Evolutionary conservation across 1,140 invertebrate genomes (phyloP).

Genomic region (Diachasma alloeum): DNA sequence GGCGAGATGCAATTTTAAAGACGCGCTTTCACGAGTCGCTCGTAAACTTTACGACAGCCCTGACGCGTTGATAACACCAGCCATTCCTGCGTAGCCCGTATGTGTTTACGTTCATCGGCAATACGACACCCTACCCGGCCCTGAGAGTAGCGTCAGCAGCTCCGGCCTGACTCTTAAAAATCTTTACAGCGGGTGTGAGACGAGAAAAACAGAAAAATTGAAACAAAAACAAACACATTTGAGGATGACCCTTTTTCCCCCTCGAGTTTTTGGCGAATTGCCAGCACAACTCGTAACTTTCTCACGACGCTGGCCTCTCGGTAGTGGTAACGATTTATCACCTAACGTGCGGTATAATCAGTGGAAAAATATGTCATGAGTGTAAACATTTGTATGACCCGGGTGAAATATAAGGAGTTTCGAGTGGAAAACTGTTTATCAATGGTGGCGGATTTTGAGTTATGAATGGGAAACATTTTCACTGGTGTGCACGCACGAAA

Average conservation of each 20-base stretch:
- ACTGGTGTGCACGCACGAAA: no score
- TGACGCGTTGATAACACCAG: slow-evolving; percentile 17
- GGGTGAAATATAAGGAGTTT: not conserved
- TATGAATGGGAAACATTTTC: no score
- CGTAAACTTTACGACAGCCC: slow-evolving; percentile 36
- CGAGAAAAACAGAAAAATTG: not conserved
- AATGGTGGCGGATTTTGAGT: not conserved
- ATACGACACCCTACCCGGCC: slow-evolving; percentile 14
- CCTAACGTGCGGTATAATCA: slow-evolving; percentile 23
- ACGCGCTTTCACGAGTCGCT: slow-evolving; percentile 30
- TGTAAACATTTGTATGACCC: slow-evolving; percentile 16
- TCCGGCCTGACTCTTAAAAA: not conserved
- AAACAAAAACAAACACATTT: slow-evolving; percentile 7
- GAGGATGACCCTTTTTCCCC: not conserved
- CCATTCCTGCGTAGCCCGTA: not conserved
- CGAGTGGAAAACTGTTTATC: not conserved
- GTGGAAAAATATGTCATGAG: slow-evolving; percentile 18
- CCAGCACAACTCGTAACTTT: slow-evolving; percentile 3
- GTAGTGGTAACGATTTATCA: slow-evolving; percentile 22
- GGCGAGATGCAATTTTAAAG: slow-evolving; percentile 36
- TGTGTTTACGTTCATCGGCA: not conserved
- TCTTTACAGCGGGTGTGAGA: not conserved
- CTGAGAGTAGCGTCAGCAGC: not conserved
- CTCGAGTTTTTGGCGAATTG: not conserved
- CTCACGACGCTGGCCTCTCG: not conserved